phyloP scores from a whole-genome alignment of 2,797 vertebrate genomes.

The Coranthus polyacanthus region DNA sequence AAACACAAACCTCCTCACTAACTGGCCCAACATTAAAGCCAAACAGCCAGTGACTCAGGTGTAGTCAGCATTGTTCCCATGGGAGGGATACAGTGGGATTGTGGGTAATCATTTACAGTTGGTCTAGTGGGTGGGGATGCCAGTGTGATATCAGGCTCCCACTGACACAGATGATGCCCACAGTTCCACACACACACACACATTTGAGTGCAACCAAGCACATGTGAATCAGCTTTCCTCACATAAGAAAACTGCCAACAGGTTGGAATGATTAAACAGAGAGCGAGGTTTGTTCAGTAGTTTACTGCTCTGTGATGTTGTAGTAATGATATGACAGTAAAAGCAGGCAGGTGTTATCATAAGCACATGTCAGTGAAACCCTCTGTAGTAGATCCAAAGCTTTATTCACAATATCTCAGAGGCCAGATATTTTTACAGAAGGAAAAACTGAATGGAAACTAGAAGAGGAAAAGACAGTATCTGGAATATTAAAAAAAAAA shows the following conservation, averaged over 20 bases:
- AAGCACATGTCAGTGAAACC: conserved; percentile 22
- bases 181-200: conserved; percentile 23
- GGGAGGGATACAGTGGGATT: conserved; percentile 44
- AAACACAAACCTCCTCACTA: too few relatives aligned
- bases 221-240: background rate
- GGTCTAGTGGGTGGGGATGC: conserved; percentile 25
- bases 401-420: background rate
- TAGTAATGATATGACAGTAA: conserved; percentile 7
- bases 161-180: conserved; percentile 26
- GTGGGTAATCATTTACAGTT: conserved; percentile 57
- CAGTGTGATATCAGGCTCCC: conserved; percentile 20
- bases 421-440: background rate
- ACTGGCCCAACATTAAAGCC: conserved; percentile 32
- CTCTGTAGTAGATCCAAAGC: background rate
- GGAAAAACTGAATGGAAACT: conserved; percentile 1
- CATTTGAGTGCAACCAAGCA: conserved; percentile 14
- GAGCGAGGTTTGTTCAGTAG: conserved; percentile 6
- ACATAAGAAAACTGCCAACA: conserved; percentile 17
- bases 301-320: conserved; percentile 15
- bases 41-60: conserved; percentile 52
- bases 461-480: background rate
- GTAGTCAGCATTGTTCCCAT: conserved; percentile 49
- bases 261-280: conserved; percentile 15
- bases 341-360: too few relatives aligned
- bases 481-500: background rate